phyloP scores from a whole-genome alignment of 2,113 vertebrate species.

The Peucedramus taeniatus region DNA sequence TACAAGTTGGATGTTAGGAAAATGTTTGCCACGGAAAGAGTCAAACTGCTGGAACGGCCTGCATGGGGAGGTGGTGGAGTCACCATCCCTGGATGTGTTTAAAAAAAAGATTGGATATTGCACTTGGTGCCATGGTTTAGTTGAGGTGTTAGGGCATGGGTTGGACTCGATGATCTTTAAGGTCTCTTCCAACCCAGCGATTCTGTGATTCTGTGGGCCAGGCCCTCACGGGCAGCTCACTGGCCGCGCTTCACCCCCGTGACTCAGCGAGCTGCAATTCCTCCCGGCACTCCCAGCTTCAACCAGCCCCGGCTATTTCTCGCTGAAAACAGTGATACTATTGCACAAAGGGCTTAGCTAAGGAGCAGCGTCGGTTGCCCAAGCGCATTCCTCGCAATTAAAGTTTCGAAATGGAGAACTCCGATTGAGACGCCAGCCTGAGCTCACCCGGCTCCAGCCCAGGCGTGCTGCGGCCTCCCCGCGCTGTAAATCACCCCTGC shows the following conservation, averaged over 20 bases:
- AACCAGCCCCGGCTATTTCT: background rate
- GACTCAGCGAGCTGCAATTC: background rate
- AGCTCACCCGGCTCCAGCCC: background rate
- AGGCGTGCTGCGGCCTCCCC: fast-evolving
- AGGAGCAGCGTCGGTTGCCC: background rate
- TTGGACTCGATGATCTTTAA: too few species aligned
- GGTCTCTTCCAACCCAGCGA: too few species aligned
- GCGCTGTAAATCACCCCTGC: background rate
- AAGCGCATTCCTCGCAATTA: background rate
- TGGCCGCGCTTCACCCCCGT: fast-evolving
- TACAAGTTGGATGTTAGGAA: too few species aligned
- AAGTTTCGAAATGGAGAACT: background rate
- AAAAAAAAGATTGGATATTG: too few species aligned
- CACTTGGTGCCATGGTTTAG: too few species aligned
- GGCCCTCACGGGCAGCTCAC: background rate
- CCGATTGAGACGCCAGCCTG: background rate
- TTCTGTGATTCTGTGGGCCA: too few species aligned
- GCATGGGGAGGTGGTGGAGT: too few species aligned
- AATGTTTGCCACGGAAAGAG: too few species aligned
- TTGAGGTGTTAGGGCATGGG: too few species aligned
- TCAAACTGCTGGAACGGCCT: too few species aligned
- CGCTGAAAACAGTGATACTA: background rate
- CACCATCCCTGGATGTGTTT: too few species aligned
- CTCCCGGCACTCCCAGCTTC: background rate
- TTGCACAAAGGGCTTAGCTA: background rate